Evolutionary conservation across 2,113 vertebrate genomes (phyloP).

Genomic region (Seriola quinqueradiata): DNA sequence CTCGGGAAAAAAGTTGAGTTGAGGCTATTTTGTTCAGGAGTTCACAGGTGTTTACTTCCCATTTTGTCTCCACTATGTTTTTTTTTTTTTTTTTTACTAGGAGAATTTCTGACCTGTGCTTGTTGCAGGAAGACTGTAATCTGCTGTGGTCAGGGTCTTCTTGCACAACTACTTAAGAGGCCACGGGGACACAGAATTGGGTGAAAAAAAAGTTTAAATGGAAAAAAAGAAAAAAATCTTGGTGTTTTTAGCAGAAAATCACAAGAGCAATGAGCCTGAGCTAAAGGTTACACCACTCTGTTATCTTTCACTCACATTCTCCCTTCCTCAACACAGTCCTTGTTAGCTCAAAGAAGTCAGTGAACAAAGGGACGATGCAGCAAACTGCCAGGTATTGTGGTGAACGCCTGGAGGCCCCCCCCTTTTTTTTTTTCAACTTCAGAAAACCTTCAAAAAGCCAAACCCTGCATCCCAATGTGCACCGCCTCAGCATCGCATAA

Average conservation of each 20-base stretch:
- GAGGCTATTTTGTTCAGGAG: not conserved
- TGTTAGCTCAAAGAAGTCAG: constrained; percentile 41
- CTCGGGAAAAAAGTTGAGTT: not conserved
- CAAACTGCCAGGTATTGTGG: constrained; percentile 38
- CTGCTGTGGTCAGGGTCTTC: too few species aligned
- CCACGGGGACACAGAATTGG: not conserved
- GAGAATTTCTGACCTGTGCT: too few species aligned
- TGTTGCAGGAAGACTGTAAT: too few species aligned
- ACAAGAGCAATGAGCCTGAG: not conserved
- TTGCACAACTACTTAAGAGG: not conserved
- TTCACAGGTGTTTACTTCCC: not conserved
- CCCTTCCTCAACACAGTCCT: not conserved
- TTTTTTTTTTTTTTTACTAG: too few species aligned
- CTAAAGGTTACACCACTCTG: constrained; percentile 34
- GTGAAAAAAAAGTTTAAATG: not conserved
- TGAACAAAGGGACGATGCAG: constrained; percentile 38
- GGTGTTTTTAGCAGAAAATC: not conserved
- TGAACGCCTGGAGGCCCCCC: constrained; percentile 51
- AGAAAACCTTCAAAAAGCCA: constrained; percentile 37
- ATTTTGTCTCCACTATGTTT: too few species aligned
- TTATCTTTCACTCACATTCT: constrained; percentile 46
- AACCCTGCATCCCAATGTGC: not conserved
- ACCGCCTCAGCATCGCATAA: constrained; percentile 41
- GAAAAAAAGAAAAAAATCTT: not conserved
- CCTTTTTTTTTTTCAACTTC: constrained; percentile 36